Conservation (phyloP, 1,140 invertebrate genomes). For the Lordiphosa mommai region DNA sequence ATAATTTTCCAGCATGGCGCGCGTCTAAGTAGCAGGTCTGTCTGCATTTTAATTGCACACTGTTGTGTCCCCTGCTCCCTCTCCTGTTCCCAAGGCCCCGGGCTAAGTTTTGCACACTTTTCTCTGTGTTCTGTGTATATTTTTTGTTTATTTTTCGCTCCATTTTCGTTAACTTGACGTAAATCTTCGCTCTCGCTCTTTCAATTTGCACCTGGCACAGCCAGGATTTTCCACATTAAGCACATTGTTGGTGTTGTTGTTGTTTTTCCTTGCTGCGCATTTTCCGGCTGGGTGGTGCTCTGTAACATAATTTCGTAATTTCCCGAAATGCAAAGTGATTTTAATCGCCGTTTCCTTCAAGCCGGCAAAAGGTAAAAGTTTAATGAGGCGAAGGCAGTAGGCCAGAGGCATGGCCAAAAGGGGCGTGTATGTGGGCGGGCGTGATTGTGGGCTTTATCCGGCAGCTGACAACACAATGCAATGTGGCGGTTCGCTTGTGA, state of each 20-base stretch:
- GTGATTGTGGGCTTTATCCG: conserved; percentile 9
- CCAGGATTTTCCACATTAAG: conserved; percentile 19
- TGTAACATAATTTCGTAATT: conserved; percentile 72
- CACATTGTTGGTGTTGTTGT: conserved; percentile 9
- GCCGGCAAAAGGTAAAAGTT: background rate
- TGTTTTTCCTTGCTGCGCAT: conserved; percentile 35
- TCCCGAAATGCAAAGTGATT: conserved; percentile 67
- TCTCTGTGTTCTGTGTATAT: conserved; percentile 8
- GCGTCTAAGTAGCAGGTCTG: conserved; percentile 30
- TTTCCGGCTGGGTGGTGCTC: conserved; percentile 44
- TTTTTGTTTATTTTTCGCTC: conserved; percentile 15
- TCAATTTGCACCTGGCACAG: conserved; percentile 42
- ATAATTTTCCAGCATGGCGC: conserved; percentile 58
- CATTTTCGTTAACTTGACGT: conserved; percentile 34
- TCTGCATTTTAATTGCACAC: conserved; percentile 61
- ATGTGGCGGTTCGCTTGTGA: conserved; percentile 22
- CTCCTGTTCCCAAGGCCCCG: background rate
- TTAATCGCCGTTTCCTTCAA: conserved; percentile 61
- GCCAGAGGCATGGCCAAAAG: background rate
- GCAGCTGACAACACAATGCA: conserved; percentile 30
- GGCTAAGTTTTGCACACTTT: conserved; percentile 49
- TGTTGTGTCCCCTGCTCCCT: background rate
- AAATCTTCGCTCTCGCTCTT: conserved; percentile 27
- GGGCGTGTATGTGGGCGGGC: conserved; percentile 2
- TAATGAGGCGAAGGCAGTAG: too few relatives aligned